Percentiles rank a stretch among this genome's conserved stretches.
Conservation (phyloP, 2,888 invertebrate species). For the Conistra vaccinii region DNA sequence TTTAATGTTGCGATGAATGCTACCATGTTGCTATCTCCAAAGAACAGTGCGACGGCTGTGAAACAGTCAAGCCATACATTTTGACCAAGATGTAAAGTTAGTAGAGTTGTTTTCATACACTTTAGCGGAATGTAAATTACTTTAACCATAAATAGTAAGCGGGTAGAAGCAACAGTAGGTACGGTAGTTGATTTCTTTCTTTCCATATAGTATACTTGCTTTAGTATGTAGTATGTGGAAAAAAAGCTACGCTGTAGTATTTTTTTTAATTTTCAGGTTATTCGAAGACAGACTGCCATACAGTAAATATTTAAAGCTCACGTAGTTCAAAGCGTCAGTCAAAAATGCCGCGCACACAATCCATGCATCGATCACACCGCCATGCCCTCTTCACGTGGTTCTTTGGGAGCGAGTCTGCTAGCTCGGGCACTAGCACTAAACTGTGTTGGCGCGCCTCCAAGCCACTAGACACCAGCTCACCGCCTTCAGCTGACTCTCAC, state of each 20-base stretch:
- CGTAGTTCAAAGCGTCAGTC: not conserved
- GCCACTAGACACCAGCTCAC: constrained; percentile 48
- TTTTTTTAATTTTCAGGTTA: not conserved
- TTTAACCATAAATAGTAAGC: no score
- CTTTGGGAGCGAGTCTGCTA: constrained; percentile 25
- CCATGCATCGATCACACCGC: constrained; percentile 24
- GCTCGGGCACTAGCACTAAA: constrained; percentile 21
- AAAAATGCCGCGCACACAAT: constrained; percentile 2
- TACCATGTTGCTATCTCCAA: no score
- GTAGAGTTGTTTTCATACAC: no score
- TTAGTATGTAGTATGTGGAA: no score
- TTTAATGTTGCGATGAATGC: no score
- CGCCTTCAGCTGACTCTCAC: constrained; percentile 43
- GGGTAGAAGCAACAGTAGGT: no score
- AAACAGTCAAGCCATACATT: no score
- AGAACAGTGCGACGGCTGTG: no score
- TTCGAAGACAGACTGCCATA: no score
- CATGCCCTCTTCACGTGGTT: constrained; percentile 23
- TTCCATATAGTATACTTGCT: not conserved
- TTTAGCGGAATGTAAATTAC: no score
- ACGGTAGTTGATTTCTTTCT: not conserved
- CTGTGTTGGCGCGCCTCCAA: constrained; percentile 52
- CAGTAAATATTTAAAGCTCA: not conserved
- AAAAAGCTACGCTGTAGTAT: not conserved
- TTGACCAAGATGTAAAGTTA: no score